Percentiles rank a stretch among this genome's conserved stretches.
phyloP scores from a whole-genome alignment of 2,888 invertebrate genomes.

The Mimas tiliae region DNA sequence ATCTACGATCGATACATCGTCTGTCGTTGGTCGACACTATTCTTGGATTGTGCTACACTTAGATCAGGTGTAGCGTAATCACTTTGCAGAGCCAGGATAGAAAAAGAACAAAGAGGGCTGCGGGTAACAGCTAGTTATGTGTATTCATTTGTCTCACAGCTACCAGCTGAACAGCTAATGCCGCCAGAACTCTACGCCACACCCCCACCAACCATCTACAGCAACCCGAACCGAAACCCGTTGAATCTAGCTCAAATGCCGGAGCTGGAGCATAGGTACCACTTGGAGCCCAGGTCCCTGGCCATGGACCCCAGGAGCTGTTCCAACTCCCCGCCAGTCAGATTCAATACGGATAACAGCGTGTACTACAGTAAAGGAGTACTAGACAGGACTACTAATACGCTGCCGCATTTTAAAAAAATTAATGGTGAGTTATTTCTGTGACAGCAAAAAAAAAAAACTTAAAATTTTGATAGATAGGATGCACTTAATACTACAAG shows the following conservation, averaged over 20 bases:
- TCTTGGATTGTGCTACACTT: no score
- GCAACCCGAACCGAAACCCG: conserved; percentile 66
- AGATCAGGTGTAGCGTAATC: no score
- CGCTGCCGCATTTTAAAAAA: conserved; percentile 68
- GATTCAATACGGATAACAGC: conserved; percentile 68
- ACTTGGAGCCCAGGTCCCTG: conserved; percentile 46
- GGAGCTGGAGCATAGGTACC: conserved; percentile 63
- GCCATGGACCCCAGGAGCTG: conserved; percentile 61
- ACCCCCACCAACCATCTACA: conserved; percentile 67
- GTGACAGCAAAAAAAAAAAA: no score
- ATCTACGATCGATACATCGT: no score
- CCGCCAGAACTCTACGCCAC: conserved; percentile 72
- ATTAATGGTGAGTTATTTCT: conserved; percentile 55
- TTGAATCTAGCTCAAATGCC: conserved; percentile 71
- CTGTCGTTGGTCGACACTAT: no score
- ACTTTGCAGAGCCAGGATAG: no score
- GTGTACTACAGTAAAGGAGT: conserved; percentile 66
- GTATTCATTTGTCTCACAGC: conserved; percentile 45
- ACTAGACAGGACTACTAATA: conserved; percentile 61
- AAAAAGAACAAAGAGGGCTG: no score
- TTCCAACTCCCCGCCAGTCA: conserved; percentile 71
- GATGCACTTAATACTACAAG: no score
- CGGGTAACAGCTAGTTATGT: no score
- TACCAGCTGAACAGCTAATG: conserved; percentile 76
- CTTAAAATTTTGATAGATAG: no score